Evolutionary conservation across 1,140 invertebrate species (phyloP), one percentile per base, ranked within the genome.

Genomic region (Cyclargus thomasi): DNA sequence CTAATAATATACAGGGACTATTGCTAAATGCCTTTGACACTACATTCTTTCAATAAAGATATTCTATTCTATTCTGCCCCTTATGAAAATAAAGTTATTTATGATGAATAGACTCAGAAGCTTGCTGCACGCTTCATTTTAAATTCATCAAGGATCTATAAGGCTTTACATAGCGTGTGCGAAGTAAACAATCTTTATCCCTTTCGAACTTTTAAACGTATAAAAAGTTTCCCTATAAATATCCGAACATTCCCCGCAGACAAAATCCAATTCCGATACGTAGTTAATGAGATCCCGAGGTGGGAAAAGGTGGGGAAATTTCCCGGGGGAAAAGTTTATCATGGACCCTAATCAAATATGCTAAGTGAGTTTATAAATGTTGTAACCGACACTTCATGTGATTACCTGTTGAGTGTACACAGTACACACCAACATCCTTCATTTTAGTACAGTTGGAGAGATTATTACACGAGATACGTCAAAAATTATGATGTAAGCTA

Each of bases 301-400:
- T 36, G 39, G 64, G 47, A 65, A 65, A 53, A 65, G 64, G 64
- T 65, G 20, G 64, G 29, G 55, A 20, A 69, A 57, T 64, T 65
- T 65, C 68, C 63, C 64, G 20, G 21, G 68, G 64, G 63, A 65
- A 69, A 39, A 63, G 65, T 53, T 68, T 70, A 72, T 69, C 67
- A 63, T 64, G 67, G 67, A 70, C 70, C 74, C 73, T 78, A 77
- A 79, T 79, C 78, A 79, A 74, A 76, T 74, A 79, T 68, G 57
- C 63, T 62, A 70, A 73, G 70, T 72, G 65, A 69, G 62, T 69
- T 73, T 64, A 20, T 66, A 66, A 35, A 35, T 59, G 53, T 35
- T 23, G 64, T 20, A 18, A 57, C 29, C 29, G 29, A 65, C 22
- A 20, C 53, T 35, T 14, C 4, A 29, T 17, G 53, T 29, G 47